Evolutionary conservation across 2,797 vertebrate genomes (phyloP), one percentile per base, ranked within the genome.

Genomic region (Amblyraja radiata): DNA sequence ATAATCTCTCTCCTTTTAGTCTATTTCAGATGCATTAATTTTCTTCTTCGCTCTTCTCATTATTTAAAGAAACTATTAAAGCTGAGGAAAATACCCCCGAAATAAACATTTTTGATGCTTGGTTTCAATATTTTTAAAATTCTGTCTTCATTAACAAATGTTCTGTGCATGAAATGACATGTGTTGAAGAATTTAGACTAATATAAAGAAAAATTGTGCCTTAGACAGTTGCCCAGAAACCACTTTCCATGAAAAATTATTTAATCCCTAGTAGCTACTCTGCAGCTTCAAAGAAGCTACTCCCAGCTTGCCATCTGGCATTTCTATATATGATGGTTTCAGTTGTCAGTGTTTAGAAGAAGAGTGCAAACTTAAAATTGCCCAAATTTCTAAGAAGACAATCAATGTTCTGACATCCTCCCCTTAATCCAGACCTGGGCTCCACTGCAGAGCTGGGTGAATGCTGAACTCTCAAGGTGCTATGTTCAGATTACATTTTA

Each of bases 81-180:
- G 18, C 90, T 54, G 18, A 46, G 32, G 6, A 23, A 71, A n/a
- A 32, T 32, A 32, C 32, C 32, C 32, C 32, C 32, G 32, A 88
- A 92, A 92, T 76, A 76, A 92, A 73, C 25, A 46, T 71, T 74
- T 16, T 76, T 11, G 39, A 76, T 92, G 71, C 73, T 92, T 92
- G 36, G 68, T 92, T 74, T 76, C 68, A 92, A 54, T 92, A 46
- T 23, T 91, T 92, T 76, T 74, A 71, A 76, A 58, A 76, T 92
- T 73, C 39, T 63, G 54, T 63, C 83, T 39, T 54, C 71, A 46
- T 74, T 39, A 76, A 92, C 32, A 76, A n/a, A 91, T 46, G 71
- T 74, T 46, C 90, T 91, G 1, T 54, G 4, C 6, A 39, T 36
- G 76, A 74, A 74, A 76, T 54, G 18, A 11, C 39, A 74, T 36